Evolutionary conservation across 2,797 vertebrate species (phyloP), one percentile per base, ranked within the genome.

Genomic region (Trachurus trachurus): DNA sequence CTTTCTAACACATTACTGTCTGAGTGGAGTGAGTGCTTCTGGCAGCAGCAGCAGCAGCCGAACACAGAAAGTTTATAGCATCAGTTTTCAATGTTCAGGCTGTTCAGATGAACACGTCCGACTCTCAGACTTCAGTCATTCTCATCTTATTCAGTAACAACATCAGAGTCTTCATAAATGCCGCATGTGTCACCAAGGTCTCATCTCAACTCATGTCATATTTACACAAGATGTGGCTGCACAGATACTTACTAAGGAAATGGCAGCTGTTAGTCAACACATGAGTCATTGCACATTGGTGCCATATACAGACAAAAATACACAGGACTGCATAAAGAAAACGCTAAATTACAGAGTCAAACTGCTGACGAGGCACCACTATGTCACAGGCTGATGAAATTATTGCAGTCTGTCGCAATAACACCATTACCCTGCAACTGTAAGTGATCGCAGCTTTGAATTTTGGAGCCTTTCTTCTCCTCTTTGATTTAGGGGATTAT

Each of bases 31-130:
- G 16, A 21, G 4, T 7, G 15, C 29, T 40, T 70, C 7, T 56
- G 29, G 42, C 15, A 50, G 31, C 34, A 37, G 34, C 34, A 42
- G 15, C 6, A 62, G 42, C 21, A n/a, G 0, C 13, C 44, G 45
- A 59, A 44, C 15, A 26, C 31, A 77, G 22, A 2, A n/a, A 5
- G 5, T 12, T 57, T 70, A 66, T 29, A 42, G 29, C 67, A 45
- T 68, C 34, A 37, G 7, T 37, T 57, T 70, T 71, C 37, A 49
- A 29, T 71, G 39, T 68, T 76, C 58, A 16, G 50, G 2, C 44
- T 17, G 0, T 49, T 58, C 26, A 70, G 65, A 63, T 58, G 34
- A 13, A 42, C 19, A 56, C 8, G 22, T 50, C 8, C 9, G 16
- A 44, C 31, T 42, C 22, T 5, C 21, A 2, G 44, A 21, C 11